Base-by-base conservation (phyloP, 2,113 vertebrate genomes). In the Merops nubicus region DNA sequence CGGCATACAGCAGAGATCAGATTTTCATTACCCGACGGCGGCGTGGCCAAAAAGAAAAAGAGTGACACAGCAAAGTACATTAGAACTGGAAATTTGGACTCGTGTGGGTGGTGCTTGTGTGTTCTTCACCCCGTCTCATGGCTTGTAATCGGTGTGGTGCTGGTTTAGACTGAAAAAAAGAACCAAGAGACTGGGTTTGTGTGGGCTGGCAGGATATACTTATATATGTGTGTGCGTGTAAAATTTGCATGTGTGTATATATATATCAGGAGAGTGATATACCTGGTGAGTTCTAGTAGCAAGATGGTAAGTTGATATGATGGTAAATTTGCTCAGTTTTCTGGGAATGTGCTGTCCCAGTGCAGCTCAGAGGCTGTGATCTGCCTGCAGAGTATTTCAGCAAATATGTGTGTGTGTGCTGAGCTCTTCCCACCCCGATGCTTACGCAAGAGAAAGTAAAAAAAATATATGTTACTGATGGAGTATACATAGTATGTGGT, bases 401-500 rank as follows among this genome's bases (percentile, higher is more conserved):
- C 13, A 15, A 33, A 23, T n/a, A n/a, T 0, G 0, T 9, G 2
- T 11, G 4, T 2, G 8, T 19, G 11, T 31, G 36, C 51, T 13
- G n/a, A 72, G 8, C 69, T 65, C 48, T 22, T 33, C 6, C 1
- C 4, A 17, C 51, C 42, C 26, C 14, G 31, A n/a, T n/a, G n/a
- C n/a, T n/a, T n/a, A n/a, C n/a, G n/a, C n/a, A n/a, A n/a, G n/a
- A n/a, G n/a, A 38, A 56, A 62, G 59, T 42, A 2, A 15, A n/a
- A 15, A n/a, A 64, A 77, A n/a, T 10, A 3, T 0, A 3, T 12
- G 31, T 29, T 73, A 15, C 1, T 0, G 7, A 1, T 15, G 72
- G 42, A 11, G 33, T 14, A 2, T 13, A n/a, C 3, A 3, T 17
- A 8, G 21, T 13, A 8, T 2, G n/a, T 9, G 50, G 45, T 31